Evolutionary conservation across 2,797 vertebrate species (phyloP).

Genomic region (Myripristis murdjan): DNA sequence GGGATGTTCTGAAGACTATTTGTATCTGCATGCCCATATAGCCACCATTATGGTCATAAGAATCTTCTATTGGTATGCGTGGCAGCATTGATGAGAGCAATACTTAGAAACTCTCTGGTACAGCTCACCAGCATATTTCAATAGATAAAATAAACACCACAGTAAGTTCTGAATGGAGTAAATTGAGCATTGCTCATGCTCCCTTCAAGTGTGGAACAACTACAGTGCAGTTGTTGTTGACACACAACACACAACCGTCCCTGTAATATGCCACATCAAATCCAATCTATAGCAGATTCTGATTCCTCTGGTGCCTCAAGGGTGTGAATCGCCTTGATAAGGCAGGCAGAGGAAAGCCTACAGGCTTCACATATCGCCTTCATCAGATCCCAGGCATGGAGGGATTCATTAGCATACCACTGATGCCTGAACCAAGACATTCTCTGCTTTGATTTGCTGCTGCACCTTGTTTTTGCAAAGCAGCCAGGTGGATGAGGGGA

Average conservation of each 20-base stretch:
- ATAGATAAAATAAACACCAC: background rate
- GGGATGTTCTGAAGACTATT: slow-evolving; percentile 22
- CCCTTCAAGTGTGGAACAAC: no score
- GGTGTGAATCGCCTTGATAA: background rate
- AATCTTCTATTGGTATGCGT: slow-evolving; percentile 4
- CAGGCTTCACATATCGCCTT: slow-evolving; percentile 32
- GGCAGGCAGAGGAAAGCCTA: background rate
- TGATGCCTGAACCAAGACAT: slow-evolving; percentile 48
- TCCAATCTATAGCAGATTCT: slow-evolving; percentile 7
- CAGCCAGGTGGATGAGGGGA: slow-evolving; percentile 68
- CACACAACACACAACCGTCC: background rate
- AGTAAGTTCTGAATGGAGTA: background rate
- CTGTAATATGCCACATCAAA: slow-evolving; percentile 26
- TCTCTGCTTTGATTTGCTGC: slow-evolving; percentile 61
- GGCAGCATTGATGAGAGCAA: no score
- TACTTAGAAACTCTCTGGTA: no score
- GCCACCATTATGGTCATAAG: slow-evolving; percentile 16
- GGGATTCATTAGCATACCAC: slow-evolving; percentile 59
- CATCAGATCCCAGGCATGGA: slow-evolving; percentile 34
- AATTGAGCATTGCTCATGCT: background rate
- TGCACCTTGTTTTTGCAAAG: slow-evolving; percentile 66
- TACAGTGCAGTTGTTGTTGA: background rate
- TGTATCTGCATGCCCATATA: slow-evolving; percentile 8
- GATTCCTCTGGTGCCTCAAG: slow-evolving; percentile 8
- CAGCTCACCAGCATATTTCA: no score